phyloP scores from a whole-genome alignment of 2,888 invertebrate species.

The Steinernema scapterisci region DNA sequence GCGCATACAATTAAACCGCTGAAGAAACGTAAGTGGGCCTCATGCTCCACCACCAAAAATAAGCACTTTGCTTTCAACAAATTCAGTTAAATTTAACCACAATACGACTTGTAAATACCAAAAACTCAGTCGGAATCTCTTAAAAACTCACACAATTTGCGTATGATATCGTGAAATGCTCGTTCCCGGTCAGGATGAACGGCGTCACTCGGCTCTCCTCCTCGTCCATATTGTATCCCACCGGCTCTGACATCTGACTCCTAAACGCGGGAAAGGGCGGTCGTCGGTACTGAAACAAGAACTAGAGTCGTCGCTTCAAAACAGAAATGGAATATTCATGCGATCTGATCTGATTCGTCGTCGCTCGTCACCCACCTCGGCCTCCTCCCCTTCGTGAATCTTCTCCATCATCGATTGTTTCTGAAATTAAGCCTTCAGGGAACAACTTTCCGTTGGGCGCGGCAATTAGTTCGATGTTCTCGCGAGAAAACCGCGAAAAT shows the following conservation, averaged over 20 bases:
- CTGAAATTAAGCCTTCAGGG: background rate
- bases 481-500: background rate
- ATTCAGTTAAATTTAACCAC: too few species aligned
- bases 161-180: conserved; percentile 22
- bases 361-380: background rate
- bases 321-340: conserved; percentile 22
- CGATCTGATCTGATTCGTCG: background rate
- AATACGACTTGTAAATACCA: too few species aligned
- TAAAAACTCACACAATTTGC: conserved; percentile 15
- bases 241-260: conserved; percentile 22
- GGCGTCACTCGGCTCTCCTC: conserved; percentile 4
- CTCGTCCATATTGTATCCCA: conserved; percentile 17
- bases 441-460: background rate
- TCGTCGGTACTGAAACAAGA: background rate
- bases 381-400: conserved; percentile 26
- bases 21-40: too few species aligned
- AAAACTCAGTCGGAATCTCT: too few species aligned
- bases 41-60: too few species aligned
- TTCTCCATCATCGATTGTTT: conserved; percentile 21
- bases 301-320: background rate
- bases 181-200: conserved; percentile 1
- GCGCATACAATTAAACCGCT: too few species aligned
- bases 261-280: conserved; percentile 1
- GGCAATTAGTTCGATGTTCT: background rate
- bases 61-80: too few species aligned